Percentiles rank a stretch among this genome's conserved stretches.
phyloP scores from a whole-genome alignment of 2,113 vertebrate genomes.

The Cryptotis parvus region DNA sequence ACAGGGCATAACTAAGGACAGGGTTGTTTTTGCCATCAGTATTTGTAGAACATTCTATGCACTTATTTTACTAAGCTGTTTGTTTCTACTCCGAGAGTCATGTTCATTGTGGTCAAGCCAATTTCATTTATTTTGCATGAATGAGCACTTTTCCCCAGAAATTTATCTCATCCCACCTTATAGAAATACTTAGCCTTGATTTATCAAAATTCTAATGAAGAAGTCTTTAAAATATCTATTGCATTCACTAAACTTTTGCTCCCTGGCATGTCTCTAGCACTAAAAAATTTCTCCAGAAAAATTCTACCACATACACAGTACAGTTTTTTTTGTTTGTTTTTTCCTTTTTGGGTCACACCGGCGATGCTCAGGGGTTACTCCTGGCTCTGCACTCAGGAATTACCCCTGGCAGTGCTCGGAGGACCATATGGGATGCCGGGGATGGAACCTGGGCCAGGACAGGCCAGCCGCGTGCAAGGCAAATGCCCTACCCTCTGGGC shows the following conservation, averaged over 20 bases:
- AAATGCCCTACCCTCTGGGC: too few relatives aligned
- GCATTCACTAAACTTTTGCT: not conserved
- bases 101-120: not conserved
- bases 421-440: too few relatives aligned
- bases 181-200: not conserved
- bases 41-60: not conserved
- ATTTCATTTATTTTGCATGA: not conserved
- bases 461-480: too few relatives aligned
- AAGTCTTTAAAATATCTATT: not conserved
- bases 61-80: not conserved
- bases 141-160: not conserved
- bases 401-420: too few relatives aligned
- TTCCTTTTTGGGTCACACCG: too few relatives aligned
- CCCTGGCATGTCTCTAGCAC: not conserved
- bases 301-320: not conserved
- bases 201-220: not conserved
- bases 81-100: not conserved
- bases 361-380: too few relatives aligned
- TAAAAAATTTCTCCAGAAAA: slow-evolving; percentile 31
- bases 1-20: not conserved
- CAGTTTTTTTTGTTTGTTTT: too few relatives aligned
- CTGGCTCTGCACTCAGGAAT: too few relatives aligned
- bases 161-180: not conserved
- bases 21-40: not conserved
- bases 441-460: too few relatives aligned